phyloP scores from a whole-genome alignment of 2,888 invertebrate species.

The Sarcophaga variegata region DNA sequence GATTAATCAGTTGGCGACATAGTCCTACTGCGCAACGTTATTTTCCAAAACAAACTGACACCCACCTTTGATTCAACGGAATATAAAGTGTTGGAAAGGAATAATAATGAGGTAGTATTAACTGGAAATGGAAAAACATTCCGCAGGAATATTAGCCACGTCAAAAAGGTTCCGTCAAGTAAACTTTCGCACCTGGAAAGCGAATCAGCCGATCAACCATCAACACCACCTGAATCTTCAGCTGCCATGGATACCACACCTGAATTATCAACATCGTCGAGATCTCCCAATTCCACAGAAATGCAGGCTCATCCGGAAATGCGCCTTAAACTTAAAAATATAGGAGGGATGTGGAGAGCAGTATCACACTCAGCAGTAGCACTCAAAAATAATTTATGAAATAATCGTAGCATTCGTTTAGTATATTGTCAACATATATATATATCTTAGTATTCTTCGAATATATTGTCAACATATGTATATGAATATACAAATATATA shows the following conservation, averaged over 20 bases:
- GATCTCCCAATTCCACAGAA: neutral
- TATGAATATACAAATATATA: too few relatives aligned
- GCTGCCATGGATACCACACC: neutral
- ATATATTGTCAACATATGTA: too few relatives aligned
- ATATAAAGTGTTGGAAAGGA: slow-evolving; percentile 3
- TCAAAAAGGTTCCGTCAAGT: slow-evolving; percentile 5
- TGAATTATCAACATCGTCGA: neutral
- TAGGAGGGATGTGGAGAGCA: slow-evolving; percentile 5
- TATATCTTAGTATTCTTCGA: too few relatives aligned
- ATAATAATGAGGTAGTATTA: neutral
- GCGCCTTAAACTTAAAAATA: too few relatives aligned
- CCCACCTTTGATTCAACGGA: neutral
- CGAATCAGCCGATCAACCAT: too few relatives aligned
- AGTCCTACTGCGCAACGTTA: neutral
- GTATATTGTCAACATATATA: too few relatives aligned
- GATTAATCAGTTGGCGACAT: neutral
- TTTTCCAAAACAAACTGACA: slow-evolving; percentile 2
- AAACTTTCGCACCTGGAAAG: neutral
- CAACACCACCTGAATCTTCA: neutral
- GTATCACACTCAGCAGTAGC: neutral
- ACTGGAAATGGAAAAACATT: neutral
- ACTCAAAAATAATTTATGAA: neutral
- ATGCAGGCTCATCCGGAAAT: neutral
- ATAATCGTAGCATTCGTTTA: too few relatives aligned
- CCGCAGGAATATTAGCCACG: neutral